Evolutionary conservation across 2,113 vertebrate genomes (phyloP), one percentile per base, ranked within the genome.

Genomic region (Columba janthina): DNA sequence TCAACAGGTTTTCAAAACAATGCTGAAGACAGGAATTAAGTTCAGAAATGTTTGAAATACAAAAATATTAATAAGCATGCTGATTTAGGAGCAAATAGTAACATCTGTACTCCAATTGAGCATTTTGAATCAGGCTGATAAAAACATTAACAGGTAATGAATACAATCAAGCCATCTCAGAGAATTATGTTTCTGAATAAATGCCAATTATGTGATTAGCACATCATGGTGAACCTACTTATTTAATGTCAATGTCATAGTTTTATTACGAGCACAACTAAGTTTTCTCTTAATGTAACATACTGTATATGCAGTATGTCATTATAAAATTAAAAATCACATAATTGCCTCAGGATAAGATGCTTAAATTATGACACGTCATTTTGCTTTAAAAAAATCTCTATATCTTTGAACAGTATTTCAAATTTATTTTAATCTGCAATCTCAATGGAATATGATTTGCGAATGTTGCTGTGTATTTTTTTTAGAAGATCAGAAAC

Each of bases 141-240:
- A 91, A 94, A 96, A 81, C 70, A 76, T 48, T 20, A 82, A 73
- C 38, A 34, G 10, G 9, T 90, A 90, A 97, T 60, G 76, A 94
- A 96, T 44, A 61, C 36, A 91, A 82, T 85, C 34, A 88, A 89
- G 31, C 9, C 16, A 31, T 77, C 69, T 90, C 76, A 90, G 93
- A 79, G 51, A 94, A 92, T 71, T 48, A 65, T 34, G 16, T 40
- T 90, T 75, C 79, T 90, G 75, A 96, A 86, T 92, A 92, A 95
- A 94, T 88, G 72, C 56, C 51, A 94, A 77, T 89, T 96, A 83
- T 31, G 70, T 57, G 70, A 88, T 87, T 85, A 79, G 75, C 93
- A 64, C 32, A 54, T 56, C 44, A 81, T 0, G 2, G 65, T 80
- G 53, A 93, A 92, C 38, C 90, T 72, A 46, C 38, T 91, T 72